Base-by-base conservation (phyloP, 2,888 invertebrate species). In the Catotricha subobsoleta region DNA sequence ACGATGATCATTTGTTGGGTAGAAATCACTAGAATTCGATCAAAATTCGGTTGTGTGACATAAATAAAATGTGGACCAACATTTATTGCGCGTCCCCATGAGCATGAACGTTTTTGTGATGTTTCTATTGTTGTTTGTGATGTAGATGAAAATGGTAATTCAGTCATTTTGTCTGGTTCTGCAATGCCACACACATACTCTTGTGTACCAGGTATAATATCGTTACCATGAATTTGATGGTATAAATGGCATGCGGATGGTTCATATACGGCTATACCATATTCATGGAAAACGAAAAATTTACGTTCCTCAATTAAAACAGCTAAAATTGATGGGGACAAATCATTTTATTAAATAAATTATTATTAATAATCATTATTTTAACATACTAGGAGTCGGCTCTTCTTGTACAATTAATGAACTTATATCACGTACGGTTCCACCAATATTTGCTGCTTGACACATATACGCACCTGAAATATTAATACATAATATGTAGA, bases 281-380 rank as follows among this genome's bases (percentile, higher is more conserved):
- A 72, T 50, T 77, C 75, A 59, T 80, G 78, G 59, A 80, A 80
- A 10, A 78, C 76, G 53, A 80, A 74, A 59, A 80, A 79, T 48
- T 74, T 59, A n/a, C 71, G 62, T 51, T 75, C 73, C 52, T 73
- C 71, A 54, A 67, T 69, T 27, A 68, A 64, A 1, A 71, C 65
- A 44, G 69, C 72, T 72, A 54, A 16, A 51, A 55, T 48, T 48
- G 46, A 33, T 33, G 8, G 16, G n/a, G n/a, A 33, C 6, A 29
- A 10, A 25, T 8, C 10, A 25, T 25, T 25, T 25, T 25, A 6
- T 25, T 10, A 25, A n/a, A 29, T n/a, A 29, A 29, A 29, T 29
- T 29, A 29, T 9, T n/a, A n/a, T n/a, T 29, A 29, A 29, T 9
- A 9, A 29, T 9, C n/a, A 9, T 29, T 4, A 12, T 4, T n/a